Conservation (phyloP, 2,113 vertebrate species). For the Isurus oxyrinchus region DNA sequence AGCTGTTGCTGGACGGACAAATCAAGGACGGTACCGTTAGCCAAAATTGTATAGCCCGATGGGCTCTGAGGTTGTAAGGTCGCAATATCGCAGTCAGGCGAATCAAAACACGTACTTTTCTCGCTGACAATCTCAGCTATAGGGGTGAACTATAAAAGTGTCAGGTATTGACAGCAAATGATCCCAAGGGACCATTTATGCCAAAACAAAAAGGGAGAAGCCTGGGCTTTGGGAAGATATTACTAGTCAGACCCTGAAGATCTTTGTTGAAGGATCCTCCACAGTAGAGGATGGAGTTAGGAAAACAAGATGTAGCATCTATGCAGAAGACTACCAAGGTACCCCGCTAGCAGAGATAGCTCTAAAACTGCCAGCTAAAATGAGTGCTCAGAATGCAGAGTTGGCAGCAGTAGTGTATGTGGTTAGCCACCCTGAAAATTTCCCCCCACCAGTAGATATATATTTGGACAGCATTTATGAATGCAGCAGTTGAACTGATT, state of each 20-base stretch:
- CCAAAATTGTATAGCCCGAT: neutral
- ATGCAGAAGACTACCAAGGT: neutral
- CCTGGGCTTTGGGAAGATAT: neutral
- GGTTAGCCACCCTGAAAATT: no score
- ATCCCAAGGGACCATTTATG: no score
- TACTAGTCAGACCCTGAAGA: neutral
- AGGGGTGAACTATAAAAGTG: neutral
- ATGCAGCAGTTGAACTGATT: neutral
- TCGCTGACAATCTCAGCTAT: neutral
- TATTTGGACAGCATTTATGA: no score
- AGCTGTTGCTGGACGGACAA: neutral
- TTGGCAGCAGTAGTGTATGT: neutral
- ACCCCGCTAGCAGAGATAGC: neutral
- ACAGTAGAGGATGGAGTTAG: no score
- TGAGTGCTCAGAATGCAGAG: neutral
- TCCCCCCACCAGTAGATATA: neutral
- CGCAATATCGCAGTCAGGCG: neutral
- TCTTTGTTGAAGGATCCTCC: neutral
- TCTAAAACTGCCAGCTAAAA: neutral
- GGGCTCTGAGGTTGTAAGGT: neutral
- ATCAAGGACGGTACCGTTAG: neutral
- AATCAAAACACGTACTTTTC: neutral
- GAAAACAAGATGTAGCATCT: neutral
- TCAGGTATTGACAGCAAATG: no score
- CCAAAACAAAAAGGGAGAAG: neutral